These are phyloP conservation scores for Muntiacus muntjak DNA, from an alignment of 2,113 vertebrate genomes.

Conservation along the genomic window DNA sequence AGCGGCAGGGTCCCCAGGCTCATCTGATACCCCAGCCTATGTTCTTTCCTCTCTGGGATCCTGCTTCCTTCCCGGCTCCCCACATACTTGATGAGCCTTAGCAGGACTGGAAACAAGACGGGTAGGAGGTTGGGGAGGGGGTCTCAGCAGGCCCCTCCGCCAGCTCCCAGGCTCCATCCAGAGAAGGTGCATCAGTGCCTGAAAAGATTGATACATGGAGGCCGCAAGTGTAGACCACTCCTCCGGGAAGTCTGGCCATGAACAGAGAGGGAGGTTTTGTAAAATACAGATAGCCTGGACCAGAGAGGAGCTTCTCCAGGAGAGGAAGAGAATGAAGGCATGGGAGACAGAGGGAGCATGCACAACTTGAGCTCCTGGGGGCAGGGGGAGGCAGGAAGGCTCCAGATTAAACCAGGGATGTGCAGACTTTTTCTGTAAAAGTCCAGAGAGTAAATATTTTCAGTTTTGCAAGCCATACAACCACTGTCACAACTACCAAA, in stretches of 20 bases:
- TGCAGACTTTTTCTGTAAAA: background rate
- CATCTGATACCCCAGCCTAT: background rate
- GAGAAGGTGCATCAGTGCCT: background rate
- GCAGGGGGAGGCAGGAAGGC: background rate
- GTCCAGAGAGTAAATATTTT: background rate
- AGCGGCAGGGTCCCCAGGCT: background rate
- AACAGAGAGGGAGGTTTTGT: background rate
- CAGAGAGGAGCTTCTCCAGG: background rate
- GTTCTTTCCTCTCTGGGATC: background rate
- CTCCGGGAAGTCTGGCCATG: background rate
- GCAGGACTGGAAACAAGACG: background rate
- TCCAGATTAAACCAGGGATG: background rate
- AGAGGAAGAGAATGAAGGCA: background rate
- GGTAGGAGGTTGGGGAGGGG: background rate
- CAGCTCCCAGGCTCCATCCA: background rate
- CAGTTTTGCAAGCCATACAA: background rate
- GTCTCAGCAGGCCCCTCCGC: background rate
- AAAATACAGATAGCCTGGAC: background rate
- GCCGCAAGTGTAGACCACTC: background rate
- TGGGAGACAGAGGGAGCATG: background rate
- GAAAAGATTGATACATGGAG: background rate
- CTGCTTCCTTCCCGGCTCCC: background rate
- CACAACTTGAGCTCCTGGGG: background rate
- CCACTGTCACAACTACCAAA: background rate
- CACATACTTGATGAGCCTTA: background rate